Base-by-base conservation (phyloP, 2,113 vertebrate species). In the Stegostoma tigrinum region DNA sequence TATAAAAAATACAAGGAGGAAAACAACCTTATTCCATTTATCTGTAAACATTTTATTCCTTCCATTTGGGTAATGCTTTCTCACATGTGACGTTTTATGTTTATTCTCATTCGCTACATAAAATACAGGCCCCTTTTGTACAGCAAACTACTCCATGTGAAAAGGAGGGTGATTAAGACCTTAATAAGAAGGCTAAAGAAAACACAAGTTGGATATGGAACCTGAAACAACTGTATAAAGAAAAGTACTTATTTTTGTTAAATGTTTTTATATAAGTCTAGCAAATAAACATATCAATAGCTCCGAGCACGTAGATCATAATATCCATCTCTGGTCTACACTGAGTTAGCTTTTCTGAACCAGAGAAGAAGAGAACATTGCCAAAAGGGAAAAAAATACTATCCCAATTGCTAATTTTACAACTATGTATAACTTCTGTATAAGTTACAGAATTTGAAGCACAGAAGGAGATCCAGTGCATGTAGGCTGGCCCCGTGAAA, bases 1-100 rank as follows among this genome's bases (percentile, higher is more conserved):
- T 98, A 96, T 96, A 96, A 97, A 72, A 61, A 96, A 97, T 96
- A 30, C 96, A 96, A 96, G 30, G 97, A 95, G 96, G 14, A 85
- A 0, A 45, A 96, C 94, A 55, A 4, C 95, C 55, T 61, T 10
- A 61, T 2, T 96, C 1, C 72, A 86, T 95, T 96, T 61, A 90
- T 61, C 55, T 61, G 87, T 17, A 90, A 61, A 5, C 30, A 61
- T 45, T 90, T n/a, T 66, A 94, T 96, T 10, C 42, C 70, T 70
- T 94, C 52, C 2, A 80, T 66, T 21, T 67, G 85, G 55, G 48
- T 52, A 93, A 61, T 7, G 38, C 19, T 72, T 24, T 30, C 48
- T 89, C 10, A 48, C 27, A 52, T 2, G 23, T 89, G 24, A 89
- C 10, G 7, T 89, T 89, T 89, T 87, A 42, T 48, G 85, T 87